A percentile compares a stretch with the other conserved stretches of the same genome.
Conservation (phyloP, 2,797 vertebrate genomes). For the Peromyscus eremicus region DNA sequence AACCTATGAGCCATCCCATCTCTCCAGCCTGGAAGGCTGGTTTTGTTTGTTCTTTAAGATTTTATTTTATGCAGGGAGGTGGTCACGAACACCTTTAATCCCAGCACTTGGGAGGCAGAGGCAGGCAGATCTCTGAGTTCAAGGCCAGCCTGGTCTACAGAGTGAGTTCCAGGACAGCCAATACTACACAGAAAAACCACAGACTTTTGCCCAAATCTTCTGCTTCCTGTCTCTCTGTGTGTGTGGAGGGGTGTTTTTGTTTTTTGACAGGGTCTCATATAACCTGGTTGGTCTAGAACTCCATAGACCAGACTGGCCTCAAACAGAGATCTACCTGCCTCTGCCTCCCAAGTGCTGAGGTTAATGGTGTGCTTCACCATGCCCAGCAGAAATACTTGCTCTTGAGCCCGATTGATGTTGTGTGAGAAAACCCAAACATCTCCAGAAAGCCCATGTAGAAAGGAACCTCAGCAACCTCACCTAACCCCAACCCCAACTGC, state of each 20-base stretch:
- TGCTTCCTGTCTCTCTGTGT: not conserved
- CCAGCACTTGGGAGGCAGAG: not conserved
- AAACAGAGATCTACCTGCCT: not conserved
- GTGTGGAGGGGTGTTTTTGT: no score
- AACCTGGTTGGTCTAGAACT: not conserved
- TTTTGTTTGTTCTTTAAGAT: not conserved
- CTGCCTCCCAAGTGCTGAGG: not conserved
- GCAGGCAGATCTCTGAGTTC: not conserved
- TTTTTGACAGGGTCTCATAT: not conserved
- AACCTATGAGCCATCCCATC: not conserved
- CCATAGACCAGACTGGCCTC: not conserved
- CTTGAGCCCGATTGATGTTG: not conserved
- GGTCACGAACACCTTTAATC: not conserved
- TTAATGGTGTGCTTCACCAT: not conserved
- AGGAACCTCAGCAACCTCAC: not conserved
- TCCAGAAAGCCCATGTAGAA: not conserved
- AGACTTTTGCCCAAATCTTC: not conserved
- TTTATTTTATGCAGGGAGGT: not conserved
- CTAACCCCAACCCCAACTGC: no score
- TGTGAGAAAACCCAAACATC: conserved; percentile 19
- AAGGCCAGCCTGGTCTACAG: no score
- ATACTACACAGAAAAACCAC: not conserved
- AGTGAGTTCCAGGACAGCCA: not conserved
- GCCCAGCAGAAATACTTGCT: not conserved
- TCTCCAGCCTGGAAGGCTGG: not conserved